These are phyloP conservation scores for Gasterosteus nipponicus DNA, from an alignment of 2,113 vertebrate genomes.

Conservation along the genomic window DNA sequence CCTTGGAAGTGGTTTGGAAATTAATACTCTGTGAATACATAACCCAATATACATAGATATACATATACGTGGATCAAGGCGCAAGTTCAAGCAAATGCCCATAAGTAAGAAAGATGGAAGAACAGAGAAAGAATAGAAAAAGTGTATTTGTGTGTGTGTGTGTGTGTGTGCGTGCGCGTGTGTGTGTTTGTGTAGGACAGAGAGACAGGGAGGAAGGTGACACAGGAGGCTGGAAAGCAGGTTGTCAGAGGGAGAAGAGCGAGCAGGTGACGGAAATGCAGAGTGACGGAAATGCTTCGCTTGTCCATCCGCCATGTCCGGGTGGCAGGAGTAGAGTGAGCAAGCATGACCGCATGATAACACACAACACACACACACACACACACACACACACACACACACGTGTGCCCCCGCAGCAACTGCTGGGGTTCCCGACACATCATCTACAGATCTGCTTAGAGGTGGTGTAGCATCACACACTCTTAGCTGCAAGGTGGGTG, in stretches of 20 bases:
- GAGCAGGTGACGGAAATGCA: conserved; percentile 68
- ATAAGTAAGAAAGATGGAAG: conserved; percentile 19
- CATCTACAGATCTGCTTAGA: conserved; percentile 43
- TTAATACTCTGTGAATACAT: not conserved
- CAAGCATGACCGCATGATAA: conserved; percentile 53
- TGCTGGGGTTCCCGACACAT: conserved; percentile 15
- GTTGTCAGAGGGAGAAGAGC: conserved; percentile 64
- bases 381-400: not conserved
- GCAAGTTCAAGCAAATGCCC: conserved; percentile 1
- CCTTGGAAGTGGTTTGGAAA: not conserved
- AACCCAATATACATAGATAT: not conserved
- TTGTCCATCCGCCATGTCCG: conserved; percentile 69
- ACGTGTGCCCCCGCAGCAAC: not conserved
- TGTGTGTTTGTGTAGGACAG: not conserved
- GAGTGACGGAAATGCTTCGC: conserved; percentile 79
- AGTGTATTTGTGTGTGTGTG: not conserved
- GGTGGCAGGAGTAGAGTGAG: conserved; percentile 56
- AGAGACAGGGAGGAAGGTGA: conserved; percentile 43
- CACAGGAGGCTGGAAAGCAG: conserved; percentile 53
- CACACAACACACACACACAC: conserved; percentile 32
- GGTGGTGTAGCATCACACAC: conserved; percentile 46
- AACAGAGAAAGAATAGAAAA: conserved; percentile 16
- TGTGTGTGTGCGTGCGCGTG: conserved; percentile 24
- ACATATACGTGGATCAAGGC: not conserved
- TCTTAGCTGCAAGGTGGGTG: conserved; percentile 56